A percentile compares a stretch with the other conserved stretches of the same genome.
phyloP scores from a whole-genome alignment of 2,113 vertebrate genomes.

The Nestor notabilis region DNA sequence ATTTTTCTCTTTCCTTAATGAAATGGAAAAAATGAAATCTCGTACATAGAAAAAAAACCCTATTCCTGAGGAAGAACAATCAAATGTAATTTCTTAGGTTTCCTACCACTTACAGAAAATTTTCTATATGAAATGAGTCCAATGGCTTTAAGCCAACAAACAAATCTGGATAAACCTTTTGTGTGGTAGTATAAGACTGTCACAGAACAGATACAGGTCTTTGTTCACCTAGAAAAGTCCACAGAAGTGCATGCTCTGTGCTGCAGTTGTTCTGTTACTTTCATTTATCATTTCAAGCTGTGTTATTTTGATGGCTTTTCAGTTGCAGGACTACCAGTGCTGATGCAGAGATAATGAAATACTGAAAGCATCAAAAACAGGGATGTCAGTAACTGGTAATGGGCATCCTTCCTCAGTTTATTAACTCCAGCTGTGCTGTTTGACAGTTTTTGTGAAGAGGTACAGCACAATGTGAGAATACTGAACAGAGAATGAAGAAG shows the following conservation, averaged over 20 bases:
- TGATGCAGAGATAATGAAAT: conserved; percentile 83
- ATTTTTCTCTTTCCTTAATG: neutral
- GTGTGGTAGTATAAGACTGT: neutral
- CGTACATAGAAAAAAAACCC: neutral
- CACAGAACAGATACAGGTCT: conserved; percentile 42
- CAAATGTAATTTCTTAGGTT: neutral
- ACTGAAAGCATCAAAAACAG: conserved; percentile 75
- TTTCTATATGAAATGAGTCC: neutral
- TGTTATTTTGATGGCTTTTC: conserved; percentile 79
- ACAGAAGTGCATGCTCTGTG: conserved; percentile 49
- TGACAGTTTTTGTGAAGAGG: conserved; percentile 71
- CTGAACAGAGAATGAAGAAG: conserved; percentile 56
- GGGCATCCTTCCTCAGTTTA: conserved; percentile 77
- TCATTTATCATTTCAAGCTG: conserved; percentile 83
- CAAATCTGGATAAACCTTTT: neutral
- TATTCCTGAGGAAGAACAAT: neutral
- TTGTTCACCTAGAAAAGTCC: conserved; percentile 3
- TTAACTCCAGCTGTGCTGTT: conserved; percentile 79
- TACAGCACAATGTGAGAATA: conserved; percentile 51
- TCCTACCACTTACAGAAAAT: neutral
- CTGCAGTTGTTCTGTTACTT: conserved; percentile 60
- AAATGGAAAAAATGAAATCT: neutral
- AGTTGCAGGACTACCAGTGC: conserved; percentile 67
- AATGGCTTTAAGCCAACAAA: neutral
- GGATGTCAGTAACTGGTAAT: conserved; percentile 76